phyloP scores from a whole-genome alignment of 2,888 invertebrate species.

The Ormyrus nitidulus region DNA sequence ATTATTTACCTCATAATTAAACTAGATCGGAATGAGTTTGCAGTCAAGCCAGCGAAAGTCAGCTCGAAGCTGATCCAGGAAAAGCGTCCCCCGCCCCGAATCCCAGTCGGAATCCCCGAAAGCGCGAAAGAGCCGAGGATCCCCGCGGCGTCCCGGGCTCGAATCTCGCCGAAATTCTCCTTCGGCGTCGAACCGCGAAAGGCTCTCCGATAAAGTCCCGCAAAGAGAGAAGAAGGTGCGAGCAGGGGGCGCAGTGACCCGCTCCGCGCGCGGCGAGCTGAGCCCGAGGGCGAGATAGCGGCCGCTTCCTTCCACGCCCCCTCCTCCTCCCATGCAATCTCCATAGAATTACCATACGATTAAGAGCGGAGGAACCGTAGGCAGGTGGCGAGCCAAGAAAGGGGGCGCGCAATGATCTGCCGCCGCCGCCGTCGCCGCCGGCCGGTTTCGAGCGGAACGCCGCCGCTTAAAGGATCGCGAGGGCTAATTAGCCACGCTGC shows the following conservation, averaged over 20 bases:
- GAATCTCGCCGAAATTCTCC: too few relatives aligned
- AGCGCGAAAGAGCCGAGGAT: too few relatives aligned
- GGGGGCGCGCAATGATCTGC: slow-evolving; percentile 18
- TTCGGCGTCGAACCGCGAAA: too few relatives aligned
- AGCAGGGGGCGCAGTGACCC: background rate
- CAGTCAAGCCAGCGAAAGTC: too few relatives aligned
- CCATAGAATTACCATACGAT: slow-evolving; percentile 75
- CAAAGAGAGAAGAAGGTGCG: too few relatives aligned
- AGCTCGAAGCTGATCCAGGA: too few relatives aligned
- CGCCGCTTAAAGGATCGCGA: slow-evolving; percentile 40
- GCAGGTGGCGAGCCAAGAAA: background rate
- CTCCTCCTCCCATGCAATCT: slow-evolving; percentile 72
- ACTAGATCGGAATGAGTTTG: too few relatives aligned
- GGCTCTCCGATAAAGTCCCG: too few relatives aligned
- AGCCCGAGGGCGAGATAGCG: slow-evolving; percentile 46
- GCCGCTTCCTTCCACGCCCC: slow-evolving; percentile 55
- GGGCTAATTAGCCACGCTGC: slow-evolving; percentile 58
- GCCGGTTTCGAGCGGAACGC: slow-evolving; percentile 39
- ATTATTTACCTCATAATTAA: too few relatives aligned
- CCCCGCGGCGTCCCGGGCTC: too few relatives aligned
- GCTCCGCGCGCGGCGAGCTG: slow-evolving; percentile 5
- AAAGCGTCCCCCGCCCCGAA: too few relatives aligned
- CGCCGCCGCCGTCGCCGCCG: background rate
- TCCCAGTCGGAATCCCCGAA: too few relatives aligned
- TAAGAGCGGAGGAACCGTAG: slow-evolving; percentile 59